These are phyloP conservation scores for Drosophila mauritiana DNA, from an alignment of 1,140 invertebrate species.

Conservation along the genomic window DNA sequence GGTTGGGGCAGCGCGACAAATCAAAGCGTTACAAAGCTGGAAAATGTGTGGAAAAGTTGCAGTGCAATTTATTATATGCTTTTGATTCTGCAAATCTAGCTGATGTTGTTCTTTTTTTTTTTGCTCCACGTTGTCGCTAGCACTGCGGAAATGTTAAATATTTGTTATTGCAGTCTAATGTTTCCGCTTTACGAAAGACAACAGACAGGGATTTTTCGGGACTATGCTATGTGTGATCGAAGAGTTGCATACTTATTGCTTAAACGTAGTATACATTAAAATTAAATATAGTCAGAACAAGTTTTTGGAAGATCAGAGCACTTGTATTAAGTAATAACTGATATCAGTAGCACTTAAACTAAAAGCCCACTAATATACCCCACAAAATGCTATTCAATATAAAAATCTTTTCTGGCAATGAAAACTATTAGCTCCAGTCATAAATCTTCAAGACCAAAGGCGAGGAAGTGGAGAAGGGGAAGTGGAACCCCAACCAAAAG, in stretches of 20 bases:
- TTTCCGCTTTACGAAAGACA: constrained; percentile 64
- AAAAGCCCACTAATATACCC: constrained; percentile 23
- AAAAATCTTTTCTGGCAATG: constrained; percentile 55
- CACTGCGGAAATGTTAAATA: constrained; percentile 80
- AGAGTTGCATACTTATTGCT: neutral
- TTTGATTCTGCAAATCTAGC: constrained; percentile 54
- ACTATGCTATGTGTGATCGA: neutral
- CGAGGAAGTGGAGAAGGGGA: no score
- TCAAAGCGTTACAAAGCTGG: constrained; percentile 70
- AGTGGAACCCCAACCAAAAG: constrained; percentile 3
- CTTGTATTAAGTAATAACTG: no score
- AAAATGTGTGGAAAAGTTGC: constrained; percentile 55
- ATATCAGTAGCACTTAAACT: no score
- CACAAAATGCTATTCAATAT: neutral
- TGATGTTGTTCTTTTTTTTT: constrained; percentile 33
- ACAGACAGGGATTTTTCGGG: constrained; percentile 10
- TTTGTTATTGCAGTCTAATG: constrained; percentile 82
- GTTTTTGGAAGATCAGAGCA: no score
- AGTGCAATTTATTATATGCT: constrained; percentile 73
- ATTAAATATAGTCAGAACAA: no score
- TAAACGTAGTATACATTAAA: no score
- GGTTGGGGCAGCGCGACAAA: constrained; percentile 53
- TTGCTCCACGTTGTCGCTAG: constrained; percentile 8
- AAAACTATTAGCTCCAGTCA: constrained; percentile 72
- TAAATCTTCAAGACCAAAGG: constrained; percentile 57